phyloP scores from a whole-genome alignment of 2,888 invertebrate genomes.

The Clostera curtula region DNA sequence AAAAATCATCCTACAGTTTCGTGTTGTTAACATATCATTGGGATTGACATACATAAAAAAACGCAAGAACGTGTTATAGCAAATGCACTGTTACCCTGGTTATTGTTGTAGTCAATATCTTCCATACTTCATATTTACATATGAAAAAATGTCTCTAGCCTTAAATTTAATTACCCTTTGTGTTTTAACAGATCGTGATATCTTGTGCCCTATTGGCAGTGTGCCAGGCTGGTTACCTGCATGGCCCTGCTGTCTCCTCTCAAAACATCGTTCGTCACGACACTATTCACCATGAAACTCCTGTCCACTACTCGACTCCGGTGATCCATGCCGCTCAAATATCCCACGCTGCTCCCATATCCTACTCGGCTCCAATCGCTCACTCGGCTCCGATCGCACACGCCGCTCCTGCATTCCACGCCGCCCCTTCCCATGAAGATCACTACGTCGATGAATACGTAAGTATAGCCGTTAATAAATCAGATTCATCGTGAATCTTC shows the following conservation, averaged over 20 bases:
- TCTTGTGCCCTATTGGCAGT: conserved; percentile 50
- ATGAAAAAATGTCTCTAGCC: too few species aligned
- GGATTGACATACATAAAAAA: background rate
- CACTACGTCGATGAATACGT: conserved; percentile 68
- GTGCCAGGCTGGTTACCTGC: conserved; percentile 55
- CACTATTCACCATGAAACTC: conserved; percentile 46
- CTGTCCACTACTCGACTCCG: conserved; percentile 42
- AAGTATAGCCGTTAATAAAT: conserved; percentile 19
- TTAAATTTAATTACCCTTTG: conserved; percentile 11
- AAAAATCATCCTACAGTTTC: too few species aligned
- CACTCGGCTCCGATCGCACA: conserved; percentile 22
- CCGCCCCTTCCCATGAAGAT: conserved; percentile 31
- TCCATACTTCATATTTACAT: too few species aligned
- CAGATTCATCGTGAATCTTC: conserved; percentile 1
- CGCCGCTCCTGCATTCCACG: conserved; percentile 18
- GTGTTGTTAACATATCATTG: too few species aligned
- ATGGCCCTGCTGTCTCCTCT: conserved; percentile 63
- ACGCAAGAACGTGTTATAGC: background rate
- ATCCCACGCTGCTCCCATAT: conserved; percentile 22
- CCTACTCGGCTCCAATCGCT: conserved; percentile 15
- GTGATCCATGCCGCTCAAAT: conserved; percentile 25
- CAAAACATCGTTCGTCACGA: conserved; percentile 66
- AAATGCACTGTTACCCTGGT: too few species aligned
- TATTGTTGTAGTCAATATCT: too few species aligned
- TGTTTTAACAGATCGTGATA: conserved; percentile 42